These are phyloP conservation scores for Channa striata DNA, from an alignment of 2,797 vertebrate genomes.

Conservation along the genomic window DNA sequence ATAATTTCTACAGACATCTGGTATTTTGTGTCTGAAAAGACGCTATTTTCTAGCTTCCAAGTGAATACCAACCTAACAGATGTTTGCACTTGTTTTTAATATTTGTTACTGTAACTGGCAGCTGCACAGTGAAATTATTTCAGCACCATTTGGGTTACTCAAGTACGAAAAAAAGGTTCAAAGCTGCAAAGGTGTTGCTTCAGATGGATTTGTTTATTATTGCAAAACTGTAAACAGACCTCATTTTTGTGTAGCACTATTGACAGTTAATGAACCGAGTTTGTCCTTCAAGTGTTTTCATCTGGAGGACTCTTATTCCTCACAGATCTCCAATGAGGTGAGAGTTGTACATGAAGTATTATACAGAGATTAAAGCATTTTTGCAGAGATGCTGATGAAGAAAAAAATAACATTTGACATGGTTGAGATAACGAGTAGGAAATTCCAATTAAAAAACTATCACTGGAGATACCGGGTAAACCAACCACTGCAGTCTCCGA, in stretches of 20 bases:
- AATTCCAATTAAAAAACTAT: constrained; percentile 50
- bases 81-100: constrained; percentile 40
- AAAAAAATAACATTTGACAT: constrained; percentile 24
- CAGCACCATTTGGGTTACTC: constrained; percentile 19
- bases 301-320: constrained; percentile 34
- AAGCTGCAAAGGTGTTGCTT: constrained; percentile 13
- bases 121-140: constrained; percentile 20
- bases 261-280: constrained; percentile 46
- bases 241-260: constrained; percentile 6
- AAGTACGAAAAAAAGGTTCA: constrained; percentile 10
- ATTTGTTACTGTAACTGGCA: constrained; percentile 29
- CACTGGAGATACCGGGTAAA: constrained; percentile 50
- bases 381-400: constrained; percentile 28
- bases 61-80: constrained; percentile 19
- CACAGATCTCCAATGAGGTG: not conserved
- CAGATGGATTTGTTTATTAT: constrained; percentile 18
- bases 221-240: constrained; percentile 9
- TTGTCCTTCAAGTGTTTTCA: constrained; percentile 31
- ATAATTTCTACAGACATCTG: constrained; percentile 5
- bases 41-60: constrained; percentile 4
- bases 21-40: not conserved
- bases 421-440: constrained; percentile 41
- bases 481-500: constrained; percentile 15
- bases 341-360: constrained; percentile 28
- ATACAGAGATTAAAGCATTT: constrained; percentile 25